Percentiles rank a stretch among this genome's conserved stretches.
These are phyloP conservation scores for Ammodytes marinus DNA, from an alignment of 2,113 vertebrate genomes.

Conservation along the genomic window DNA sequence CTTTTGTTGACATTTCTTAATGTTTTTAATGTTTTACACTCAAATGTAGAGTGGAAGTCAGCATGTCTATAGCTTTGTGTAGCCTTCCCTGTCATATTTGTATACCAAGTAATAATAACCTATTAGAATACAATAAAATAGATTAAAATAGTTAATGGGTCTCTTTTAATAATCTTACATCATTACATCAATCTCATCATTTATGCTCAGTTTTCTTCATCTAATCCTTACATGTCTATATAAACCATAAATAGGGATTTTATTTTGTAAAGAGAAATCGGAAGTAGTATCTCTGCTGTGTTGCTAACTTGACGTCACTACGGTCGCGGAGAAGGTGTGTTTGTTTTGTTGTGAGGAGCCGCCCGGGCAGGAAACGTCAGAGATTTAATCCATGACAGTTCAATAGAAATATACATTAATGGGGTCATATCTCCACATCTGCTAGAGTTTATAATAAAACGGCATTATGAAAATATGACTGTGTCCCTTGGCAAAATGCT, in stretches of 20 bases:
- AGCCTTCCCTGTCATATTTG: no score
- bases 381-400: not conserved
- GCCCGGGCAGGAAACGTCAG: not conserved
- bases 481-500: fast-evolving
- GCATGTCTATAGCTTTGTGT: no score
- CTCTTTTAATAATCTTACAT: no score
- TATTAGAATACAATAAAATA: no score
- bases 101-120: no score
- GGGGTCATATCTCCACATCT: not conserved
- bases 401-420: fast-evolving
- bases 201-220: no score
- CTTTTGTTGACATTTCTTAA: no score
- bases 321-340: not conserved
- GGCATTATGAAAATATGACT: fast-evolving
- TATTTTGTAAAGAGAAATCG: constrained; percentile 15
- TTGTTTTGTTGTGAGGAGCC: constrained; percentile 23
- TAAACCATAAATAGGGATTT: not conserved
- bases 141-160: no score
- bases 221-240: no score
- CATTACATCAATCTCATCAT: no score
- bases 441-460: not conserved
- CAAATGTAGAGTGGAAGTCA: no score
- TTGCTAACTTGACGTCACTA: constrained; percentile 1
- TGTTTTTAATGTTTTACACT: no score
- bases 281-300: fast-evolving